These are phyloP conservation scores for Coranthus polyacanthus DNA, from an alignment of 2,797 vertebrate genomes.

Conservation along the genomic window DNA sequence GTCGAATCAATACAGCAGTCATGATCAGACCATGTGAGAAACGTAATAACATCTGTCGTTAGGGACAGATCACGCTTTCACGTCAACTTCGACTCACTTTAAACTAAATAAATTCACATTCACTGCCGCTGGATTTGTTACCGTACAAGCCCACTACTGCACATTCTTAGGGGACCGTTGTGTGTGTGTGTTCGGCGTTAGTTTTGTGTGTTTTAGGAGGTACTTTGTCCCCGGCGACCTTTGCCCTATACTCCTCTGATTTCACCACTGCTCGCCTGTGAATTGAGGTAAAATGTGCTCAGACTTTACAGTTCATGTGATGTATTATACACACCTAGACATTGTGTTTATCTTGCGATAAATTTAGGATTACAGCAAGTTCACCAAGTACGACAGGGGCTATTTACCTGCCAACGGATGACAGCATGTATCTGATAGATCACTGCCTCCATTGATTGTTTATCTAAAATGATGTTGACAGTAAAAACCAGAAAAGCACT, in stretches of 20 bases:
- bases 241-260: conserved; percentile 44
- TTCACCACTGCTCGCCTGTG: conserved; percentile 44
- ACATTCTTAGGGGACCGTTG: background rate
- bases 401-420: background rate
- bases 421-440: background rate
- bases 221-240: conserved; percentile 76
- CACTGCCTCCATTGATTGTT: too few species aligned
- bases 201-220: conserved; percentile 61
- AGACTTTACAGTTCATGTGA: background rate
- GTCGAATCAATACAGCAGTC: conserved; percentile 65
- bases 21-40: conserved; percentile 16
- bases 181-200: conserved; percentile 13
- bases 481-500: too few species aligned
- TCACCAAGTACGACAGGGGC: conserved; percentile 12
- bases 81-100: background rate
- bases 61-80: background rate
- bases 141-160: background rate
- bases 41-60: conserved; percentile 2
- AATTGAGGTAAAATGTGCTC: conserved; percentile 35
- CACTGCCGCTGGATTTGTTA: background rate
- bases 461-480: too few species aligned
- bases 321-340: background rate
- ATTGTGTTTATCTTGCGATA: background rate
- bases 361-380: background rate
- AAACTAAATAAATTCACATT: background rate